phyloP scores from a whole-genome alignment of 2,113 vertebrate species.

The Aphyosemion australe region DNA sequence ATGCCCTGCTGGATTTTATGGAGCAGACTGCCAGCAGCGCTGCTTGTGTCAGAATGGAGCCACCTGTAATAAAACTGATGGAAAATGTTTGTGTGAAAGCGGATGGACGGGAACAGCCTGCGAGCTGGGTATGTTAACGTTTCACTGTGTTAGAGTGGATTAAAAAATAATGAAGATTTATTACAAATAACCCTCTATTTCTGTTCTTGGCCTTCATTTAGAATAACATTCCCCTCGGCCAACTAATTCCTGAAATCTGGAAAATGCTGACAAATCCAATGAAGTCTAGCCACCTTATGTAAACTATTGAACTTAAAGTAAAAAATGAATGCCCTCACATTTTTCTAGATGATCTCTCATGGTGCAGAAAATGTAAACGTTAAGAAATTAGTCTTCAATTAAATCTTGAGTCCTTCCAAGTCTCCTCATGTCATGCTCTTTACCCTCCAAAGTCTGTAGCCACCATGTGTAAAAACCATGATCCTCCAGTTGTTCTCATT shows the following conservation, averaged over 20 bases:
- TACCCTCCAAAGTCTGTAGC: conserved; percentile 28
- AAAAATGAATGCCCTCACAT: not conserved
- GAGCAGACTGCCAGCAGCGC: conserved; percentile 78
- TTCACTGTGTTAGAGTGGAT: conserved; percentile 18
- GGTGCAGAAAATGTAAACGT: no score
- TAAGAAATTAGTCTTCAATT: not conserved
- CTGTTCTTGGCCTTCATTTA: not conserved
- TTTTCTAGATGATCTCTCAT: not conserved
- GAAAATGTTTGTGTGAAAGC: conserved; percentile 80
- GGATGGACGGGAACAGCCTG: conserved; percentile 89
- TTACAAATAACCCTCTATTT: conserved; percentile 3
- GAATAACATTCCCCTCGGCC: conserved; percentile 5
- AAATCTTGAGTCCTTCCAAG: conserved; percentile 23
- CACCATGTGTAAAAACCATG: conserved; percentile 12
- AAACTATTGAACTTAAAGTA: not conserved
- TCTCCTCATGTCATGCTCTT: conserved; percentile 23
- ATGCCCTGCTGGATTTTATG: conserved; percentile 83
- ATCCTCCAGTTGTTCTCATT: not conserved
- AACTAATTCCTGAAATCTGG: conserved; percentile 1
- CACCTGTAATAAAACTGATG: conserved; percentile 79
- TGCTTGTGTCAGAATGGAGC: conserved; percentile 90
- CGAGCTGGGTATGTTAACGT: conserved; percentile 81
- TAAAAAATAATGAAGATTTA: conserved; percentile 6
- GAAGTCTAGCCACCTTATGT: not conserved
- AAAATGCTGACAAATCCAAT: not conserved